A percentile compares a stretch with the other conserved stretches of the same genome.
These are phyloP conservation scores for Serranochromis macrocephalus DNA, from an alignment of 2,113 vertebrate species.

Conservation along the genomic window DNA sequence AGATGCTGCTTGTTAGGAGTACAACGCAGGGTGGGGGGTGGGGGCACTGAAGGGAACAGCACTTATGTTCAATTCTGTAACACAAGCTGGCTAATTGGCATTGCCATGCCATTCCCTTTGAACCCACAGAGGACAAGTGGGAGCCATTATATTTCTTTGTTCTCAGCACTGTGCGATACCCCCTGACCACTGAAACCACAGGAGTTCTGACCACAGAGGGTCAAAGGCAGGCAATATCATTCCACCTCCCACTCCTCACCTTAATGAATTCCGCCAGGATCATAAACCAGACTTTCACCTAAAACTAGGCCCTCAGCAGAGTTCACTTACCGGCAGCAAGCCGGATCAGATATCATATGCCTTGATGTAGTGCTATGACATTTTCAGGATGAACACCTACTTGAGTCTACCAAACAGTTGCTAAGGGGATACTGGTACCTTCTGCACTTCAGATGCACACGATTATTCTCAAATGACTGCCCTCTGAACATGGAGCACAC, in stretches of 20 bases:
- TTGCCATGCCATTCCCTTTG: conserved; percentile 48
- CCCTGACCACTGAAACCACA: conserved; percentile 35
- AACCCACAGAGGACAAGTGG: conserved; percentile 47
- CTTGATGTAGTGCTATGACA: conserved; percentile 10
- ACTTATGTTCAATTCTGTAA: conserved; percentile 38
- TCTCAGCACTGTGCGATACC: conserved; percentile 33
- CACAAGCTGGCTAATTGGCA: conserved; percentile 61
- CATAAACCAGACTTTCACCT: conserved; percentile 1
- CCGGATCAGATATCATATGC: neutral
- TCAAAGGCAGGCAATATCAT: conserved; percentile 15
- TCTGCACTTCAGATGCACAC: conserved; percentile 25
- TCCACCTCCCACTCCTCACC: neutral
- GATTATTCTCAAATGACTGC: conserved; percentile 43
- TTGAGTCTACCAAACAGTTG: conserved; percentile 37
- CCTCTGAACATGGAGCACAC: conserved; percentile 41
- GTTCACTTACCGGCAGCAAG: neutral
- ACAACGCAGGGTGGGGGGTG: neutral
- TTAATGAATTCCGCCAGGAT: neutral
- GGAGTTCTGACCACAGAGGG: conserved; percentile 29
- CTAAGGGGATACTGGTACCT: conserved; percentile 42
- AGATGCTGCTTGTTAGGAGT: conserved; percentile 38
- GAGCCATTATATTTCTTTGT: conserved; percentile 52
- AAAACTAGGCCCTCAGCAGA: conserved; percentile 14
- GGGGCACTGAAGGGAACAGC: conserved; percentile 24
- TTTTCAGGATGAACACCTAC: conserved; percentile 34